A percentile compares a stretch with the other conserved stretches of the same genome.
These are phyloP conservation scores for Drosophila tropicalis DNA, from an alignment of 1,140 invertebrate genomes.

Conservation along the genomic window DNA sequence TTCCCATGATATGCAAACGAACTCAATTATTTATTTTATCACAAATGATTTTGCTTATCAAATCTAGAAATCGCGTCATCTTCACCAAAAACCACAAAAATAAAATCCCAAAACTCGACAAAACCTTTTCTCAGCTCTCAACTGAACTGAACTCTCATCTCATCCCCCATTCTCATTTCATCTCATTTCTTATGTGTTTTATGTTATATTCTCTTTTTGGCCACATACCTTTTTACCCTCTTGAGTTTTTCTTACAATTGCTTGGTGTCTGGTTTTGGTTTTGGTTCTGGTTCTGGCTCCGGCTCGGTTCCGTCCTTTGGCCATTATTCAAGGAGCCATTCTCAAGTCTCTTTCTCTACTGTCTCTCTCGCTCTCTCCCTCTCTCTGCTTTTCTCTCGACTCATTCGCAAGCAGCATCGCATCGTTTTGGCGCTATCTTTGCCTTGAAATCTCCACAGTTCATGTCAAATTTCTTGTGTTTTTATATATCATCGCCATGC, in stretches of 20 bases:
- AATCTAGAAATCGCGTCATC: conserved; percentile 76
- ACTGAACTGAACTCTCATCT: conserved; percentile 36
- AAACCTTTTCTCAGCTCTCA: conserved; percentile 53
- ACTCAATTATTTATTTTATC: conserved; percentile 82
- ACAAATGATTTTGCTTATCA: conserved; percentile 81
- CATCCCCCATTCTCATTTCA: conserved; percentile 41
- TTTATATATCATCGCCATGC: conserved; percentile 75
- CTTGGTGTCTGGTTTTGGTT: conserved; percentile 39
- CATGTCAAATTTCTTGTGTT: conserved; percentile 82
- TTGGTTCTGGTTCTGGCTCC: background rate
- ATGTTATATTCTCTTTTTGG: conserved; percentile 46
- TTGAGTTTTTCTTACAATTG: conserved; percentile 80
- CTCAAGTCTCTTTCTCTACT: conserved; percentile 34
- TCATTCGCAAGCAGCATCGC: conserved; percentile 60
- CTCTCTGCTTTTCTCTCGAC: conserved; percentile 23
- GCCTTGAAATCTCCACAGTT: conserved; percentile 80
- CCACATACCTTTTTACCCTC: conserved; percentile 34
- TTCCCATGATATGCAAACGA: conserved; percentile 80
- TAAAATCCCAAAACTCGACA: conserved; percentile 20
- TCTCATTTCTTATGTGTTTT: conserved; percentile 66
- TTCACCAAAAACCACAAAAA: conserved; percentile 52
- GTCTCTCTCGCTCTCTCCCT: background rate
- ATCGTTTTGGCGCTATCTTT: conserved; percentile 77
- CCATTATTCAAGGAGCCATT: conserved; percentile 77
- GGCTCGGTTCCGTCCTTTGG: conserved; percentile 53